Evolutionary conservation across 1,140 invertebrate species (phyloP).

Genomic region (Rhagoletis pomonella): DNA sequence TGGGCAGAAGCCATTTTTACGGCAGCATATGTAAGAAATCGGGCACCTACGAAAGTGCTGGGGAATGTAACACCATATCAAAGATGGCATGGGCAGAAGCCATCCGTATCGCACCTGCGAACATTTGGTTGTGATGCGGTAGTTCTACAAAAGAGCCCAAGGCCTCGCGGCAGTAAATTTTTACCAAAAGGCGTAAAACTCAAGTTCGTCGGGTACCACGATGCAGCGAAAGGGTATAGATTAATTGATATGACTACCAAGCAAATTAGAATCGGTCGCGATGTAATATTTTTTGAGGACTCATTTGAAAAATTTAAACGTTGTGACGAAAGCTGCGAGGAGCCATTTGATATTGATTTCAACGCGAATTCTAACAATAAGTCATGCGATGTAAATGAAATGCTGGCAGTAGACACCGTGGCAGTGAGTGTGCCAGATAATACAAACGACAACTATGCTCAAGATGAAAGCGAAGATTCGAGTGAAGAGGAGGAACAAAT

Average conservation of each 20-base stretch:
- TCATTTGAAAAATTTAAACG: conserved; percentile 2
- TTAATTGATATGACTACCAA: conserved; percentile 41
- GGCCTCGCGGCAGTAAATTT: conserved; percentile 63
- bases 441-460: too few species aligned
- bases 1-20: too few species aligned
- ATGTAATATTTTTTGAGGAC: conserved; percentile 55
- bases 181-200: conserved; percentile 52
- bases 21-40: too few species aligned
- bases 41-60: too few species aligned
- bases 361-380: neutral
- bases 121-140: conserved; percentile 67
- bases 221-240: conserved; percentile 48
- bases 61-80: conserved; percentile 56
- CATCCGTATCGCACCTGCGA: conserved; percentile 65
- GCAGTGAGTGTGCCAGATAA: neutral
- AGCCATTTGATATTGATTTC: neutral
- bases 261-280: conserved; percentile 31
- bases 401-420: too few species aligned
- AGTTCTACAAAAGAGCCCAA: conserved; percentile 65
- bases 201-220: conserved; percentile 53
- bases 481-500: too few species aligned
- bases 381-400: neutral
- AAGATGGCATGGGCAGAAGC: conserved; percentile 57
- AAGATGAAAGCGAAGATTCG: too few species aligned
- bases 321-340: neutral